Base-by-base conservation (phyloP, 2,888 invertebrate genomes). In the Belgica antarctica region DNA sequence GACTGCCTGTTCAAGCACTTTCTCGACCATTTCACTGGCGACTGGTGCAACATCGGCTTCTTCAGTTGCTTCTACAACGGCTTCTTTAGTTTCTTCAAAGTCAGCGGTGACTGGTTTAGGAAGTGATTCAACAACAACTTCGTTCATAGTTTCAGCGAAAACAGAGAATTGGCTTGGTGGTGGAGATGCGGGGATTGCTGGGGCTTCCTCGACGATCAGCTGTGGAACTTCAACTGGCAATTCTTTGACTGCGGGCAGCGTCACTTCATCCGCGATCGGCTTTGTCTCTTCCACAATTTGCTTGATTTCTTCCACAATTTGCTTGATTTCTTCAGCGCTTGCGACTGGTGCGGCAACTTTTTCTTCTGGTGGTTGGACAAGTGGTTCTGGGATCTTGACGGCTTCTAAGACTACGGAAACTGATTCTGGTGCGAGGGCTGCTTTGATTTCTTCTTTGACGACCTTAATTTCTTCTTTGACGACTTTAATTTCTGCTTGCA, bases 281-380 rank as follows among this genome's bases (percentile, higher is more conserved):
- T 17, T 52, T 61, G 46, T 27, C 27, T 12, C 52, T 10, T 34
- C 41, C 17, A 70, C 59, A 52, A 52, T 24, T 19, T 34, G 28
- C 15, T 61, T 24, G 12, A 36, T 31, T 31, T 25, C 34, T 19
- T 86, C 86, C 84, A 86, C 22, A 22, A 8, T 7, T 52, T 17
- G 86, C 73, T 86, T 86, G 77, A 85, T 84, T 77, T 85, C 86
- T 72, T 70, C 71, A 24, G 72, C 71, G 66, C 4, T 10, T 31
- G 71, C 71, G 46, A 72, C 71, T 68, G 70, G 65, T 72, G 70
- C 71, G 24, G 70, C 70, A 46, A 71, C 71, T 62, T 72, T 71
- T 70, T 70, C 70, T 22, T 7, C 52, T 19, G 7, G 17, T 17
- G 46, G 46, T 62, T 47, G 71, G 71, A 52, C 59, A 22, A 68